Base-by-base conservation (phyloP, 2,888 invertebrate genomes). In the Amiota minor region DNA sequence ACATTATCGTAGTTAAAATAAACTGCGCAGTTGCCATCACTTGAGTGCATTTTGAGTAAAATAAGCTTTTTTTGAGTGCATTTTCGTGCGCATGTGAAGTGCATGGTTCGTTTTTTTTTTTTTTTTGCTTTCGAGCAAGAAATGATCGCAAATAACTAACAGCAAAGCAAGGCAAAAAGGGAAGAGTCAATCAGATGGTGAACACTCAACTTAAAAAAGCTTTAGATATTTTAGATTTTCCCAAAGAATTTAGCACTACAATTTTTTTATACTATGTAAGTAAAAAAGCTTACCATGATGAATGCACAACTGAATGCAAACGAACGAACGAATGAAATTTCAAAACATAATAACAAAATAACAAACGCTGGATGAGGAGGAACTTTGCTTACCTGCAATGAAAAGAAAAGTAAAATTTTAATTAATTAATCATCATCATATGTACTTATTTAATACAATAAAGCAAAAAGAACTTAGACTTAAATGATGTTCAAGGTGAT, bases 351-450 rank as follows among this genome's bases (percentile, higher is more conserved):
- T 16, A 65, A 65, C 12, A 16, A 11, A 47, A 47, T 18, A 11
- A 59, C 35, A 6, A 35, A 35, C 35, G 35, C 35, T 45, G n/a
- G 14, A 62, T 62, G 23, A 45, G 35, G 23, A 45, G 35, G 23
- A 11, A 64, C 16, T 45, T 62, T 76, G 82, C 82, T 82, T 82
- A 82, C 82, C 82, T 82, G 79, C 65, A 84, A 82, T 61, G 73
- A 75, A 74, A 68, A 47, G 16, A 71, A 62, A 35, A 62, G 62
- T 1, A 14, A 62, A 62, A 14, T 11, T 14, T 59, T 8, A 20
- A 62, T 62, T 45, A 62, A 62, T 62, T 59, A 59, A 16, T 53
- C 12, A 53, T 4, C n/a, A n/a, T n/a, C n/a, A n/a, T n/a, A n/a
- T n/a, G n/a, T n/a, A n/a, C n/a, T n/a, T n/a, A n/a, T 35, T 35